phyloP scores from a whole-genome alignment of 2,888 invertebrate genomes.

The Microdon myrmicae region DNA sequence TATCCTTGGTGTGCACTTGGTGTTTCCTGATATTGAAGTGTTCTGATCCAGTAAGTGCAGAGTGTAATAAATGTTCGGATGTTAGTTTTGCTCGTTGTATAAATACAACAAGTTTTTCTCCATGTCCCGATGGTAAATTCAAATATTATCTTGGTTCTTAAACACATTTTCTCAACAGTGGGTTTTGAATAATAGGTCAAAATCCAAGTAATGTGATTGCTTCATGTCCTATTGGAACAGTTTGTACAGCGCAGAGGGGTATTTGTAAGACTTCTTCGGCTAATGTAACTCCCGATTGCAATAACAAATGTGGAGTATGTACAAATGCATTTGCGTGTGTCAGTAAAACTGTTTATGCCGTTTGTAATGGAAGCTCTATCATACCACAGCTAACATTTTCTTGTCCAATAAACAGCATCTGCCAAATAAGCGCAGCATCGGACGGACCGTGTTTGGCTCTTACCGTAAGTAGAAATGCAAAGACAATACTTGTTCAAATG shows the following conservation, averaged over 20 bases:
- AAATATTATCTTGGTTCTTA: neutral
- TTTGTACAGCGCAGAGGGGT: neutral
- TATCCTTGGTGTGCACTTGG: too few species aligned
- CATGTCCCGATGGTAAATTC: constrained; percentile 1
- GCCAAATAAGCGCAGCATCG: too few species aligned
- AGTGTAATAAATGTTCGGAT: neutral
- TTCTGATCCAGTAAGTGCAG: neutral
- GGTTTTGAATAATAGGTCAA: neutral
- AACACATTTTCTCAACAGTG: neutral
- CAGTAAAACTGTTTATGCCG: constrained; percentile 1
- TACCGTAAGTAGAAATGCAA: too few species aligned
- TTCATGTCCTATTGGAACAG: neutral
- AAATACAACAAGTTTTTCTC: neutral
- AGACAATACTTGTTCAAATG: neutral
- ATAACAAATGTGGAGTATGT: neutral
- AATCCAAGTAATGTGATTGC: too few species aligned
- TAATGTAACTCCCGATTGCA: neutral
- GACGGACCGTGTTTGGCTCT: too few species aligned
- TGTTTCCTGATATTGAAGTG: too few species aligned
- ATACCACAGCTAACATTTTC: too few species aligned
- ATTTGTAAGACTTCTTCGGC: neutral
- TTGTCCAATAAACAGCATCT: neutral
- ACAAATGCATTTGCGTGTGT: neutral
- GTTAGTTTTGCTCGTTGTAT: neutral
- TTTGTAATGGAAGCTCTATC: neutral